Evolutionary conservation across 2,113 vertebrate species (phyloP).

Genomic region (Sardina pilchardus): DNA sequence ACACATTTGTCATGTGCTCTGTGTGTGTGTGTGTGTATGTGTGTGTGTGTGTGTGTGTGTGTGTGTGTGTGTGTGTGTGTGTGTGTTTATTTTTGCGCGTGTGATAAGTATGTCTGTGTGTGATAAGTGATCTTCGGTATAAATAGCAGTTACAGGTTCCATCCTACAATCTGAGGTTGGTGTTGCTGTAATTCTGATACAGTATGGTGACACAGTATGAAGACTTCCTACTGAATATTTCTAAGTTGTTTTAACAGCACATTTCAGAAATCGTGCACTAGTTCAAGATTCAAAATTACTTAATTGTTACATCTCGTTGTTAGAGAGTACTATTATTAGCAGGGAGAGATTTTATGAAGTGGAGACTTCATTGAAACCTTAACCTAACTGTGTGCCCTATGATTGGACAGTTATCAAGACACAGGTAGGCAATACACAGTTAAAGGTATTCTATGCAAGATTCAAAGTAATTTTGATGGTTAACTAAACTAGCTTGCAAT

Average conservation of each 20-base stretch:
- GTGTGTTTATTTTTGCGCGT: too few species aligned
- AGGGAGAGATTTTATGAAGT: too few species aligned
- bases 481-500: too few species aligned
- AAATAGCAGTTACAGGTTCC: not conserved
- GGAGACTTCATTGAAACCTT: too few species aligned
- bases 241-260: constrained; percentile 17
- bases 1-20: not conserved
- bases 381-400: too few species aligned
- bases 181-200: not conserved
- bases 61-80: too few species aligned
- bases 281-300: too few species aligned
- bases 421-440: not conserved
- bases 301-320: too few species aligned
- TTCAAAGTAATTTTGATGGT: not conserved
- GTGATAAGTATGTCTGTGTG: not conserved
- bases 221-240: not conserved
- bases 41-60: too few species aligned
- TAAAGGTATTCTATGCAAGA: not conserved
- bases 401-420: not conserved
- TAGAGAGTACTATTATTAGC: too few species aligned
- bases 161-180: not conserved
- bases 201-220: not conserved
- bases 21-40: not conserved
- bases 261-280: not conserved
- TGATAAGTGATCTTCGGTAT: not conserved